phyloP scores from a whole-genome alignment of 2,797 vertebrate genomes.

The Intellagama lesueurii region DNA sequence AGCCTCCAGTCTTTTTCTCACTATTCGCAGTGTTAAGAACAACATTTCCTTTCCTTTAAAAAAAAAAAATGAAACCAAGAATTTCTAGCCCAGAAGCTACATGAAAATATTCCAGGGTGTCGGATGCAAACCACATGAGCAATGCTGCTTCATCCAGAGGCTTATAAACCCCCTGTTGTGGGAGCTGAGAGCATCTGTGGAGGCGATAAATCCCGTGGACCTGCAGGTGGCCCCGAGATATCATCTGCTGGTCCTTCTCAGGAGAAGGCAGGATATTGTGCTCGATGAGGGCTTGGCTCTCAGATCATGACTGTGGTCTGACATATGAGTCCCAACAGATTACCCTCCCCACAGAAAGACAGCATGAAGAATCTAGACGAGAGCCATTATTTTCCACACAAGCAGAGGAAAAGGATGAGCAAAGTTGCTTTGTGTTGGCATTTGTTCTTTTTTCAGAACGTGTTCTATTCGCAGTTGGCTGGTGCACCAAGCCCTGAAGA shows the following conservation, averaged over 20 bases:
- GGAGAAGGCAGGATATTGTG: not conserved
- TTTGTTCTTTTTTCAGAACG: constrained; percentile 19
- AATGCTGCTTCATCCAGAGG: not conserved
- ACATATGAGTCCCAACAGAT: not conserved
- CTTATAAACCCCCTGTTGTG: not conserved
- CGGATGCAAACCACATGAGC: not conserved
- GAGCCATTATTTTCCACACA: not conserved
- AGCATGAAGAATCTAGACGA: not conserved
- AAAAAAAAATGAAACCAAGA: not conserved
- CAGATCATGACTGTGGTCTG: not conserved
- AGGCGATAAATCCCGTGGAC: no score
- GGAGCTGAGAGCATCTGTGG: not conserved
- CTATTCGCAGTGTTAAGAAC: not conserved
- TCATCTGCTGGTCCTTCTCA: not conserved
- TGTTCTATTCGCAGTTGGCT: constrained; percentile 40
- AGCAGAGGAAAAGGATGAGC: not conserved
- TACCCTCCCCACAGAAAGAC: not conserved
- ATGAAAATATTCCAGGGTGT: not conserved
- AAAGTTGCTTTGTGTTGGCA: not conserved
- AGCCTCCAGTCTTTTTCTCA: not conserved
- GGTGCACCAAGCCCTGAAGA: constrained; percentile 39
- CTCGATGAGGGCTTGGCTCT: not conserved
- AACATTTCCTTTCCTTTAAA: not conserved
- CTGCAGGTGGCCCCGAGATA: not conserved
- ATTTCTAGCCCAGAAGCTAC: not conserved